These are phyloP conservation scores for Hippopotamus amphibius DNA, from an alignment of 2,113 vertebrate genomes.

Conservation along the genomic window DNA sequence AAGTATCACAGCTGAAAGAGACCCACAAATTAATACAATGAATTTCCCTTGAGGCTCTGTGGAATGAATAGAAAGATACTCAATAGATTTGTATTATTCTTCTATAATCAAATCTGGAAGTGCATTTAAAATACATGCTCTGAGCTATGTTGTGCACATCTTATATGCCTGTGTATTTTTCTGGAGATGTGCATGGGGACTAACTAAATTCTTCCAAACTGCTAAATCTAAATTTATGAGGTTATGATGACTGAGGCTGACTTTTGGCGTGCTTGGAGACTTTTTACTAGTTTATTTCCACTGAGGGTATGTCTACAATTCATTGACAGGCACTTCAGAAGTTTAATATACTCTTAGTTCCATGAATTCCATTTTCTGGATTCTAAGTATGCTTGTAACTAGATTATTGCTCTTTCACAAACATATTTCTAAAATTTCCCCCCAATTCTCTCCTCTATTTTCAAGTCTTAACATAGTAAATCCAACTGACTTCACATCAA, in stretches of 20 bases:
- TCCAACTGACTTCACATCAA: constrained; percentile 43
- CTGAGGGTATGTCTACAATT: background rate
- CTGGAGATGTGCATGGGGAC: background rate
- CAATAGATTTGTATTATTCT: background rate
- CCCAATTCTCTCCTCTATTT: background rate
- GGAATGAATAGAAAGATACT: background rate
- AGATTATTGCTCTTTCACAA: background rate
- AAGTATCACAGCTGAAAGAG: constrained; percentile 38
- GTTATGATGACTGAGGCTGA: background rate
- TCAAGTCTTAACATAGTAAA: background rate
- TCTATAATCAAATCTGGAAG: background rate
- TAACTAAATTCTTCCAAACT: background rate
- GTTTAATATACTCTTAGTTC: background rate
- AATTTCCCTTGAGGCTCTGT: constrained; percentile 11
- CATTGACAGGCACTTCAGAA: background rate
- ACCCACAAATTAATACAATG: background rate
- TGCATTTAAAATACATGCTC: background rate
- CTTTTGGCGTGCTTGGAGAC: background rate
- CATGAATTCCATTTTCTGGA: background rate
- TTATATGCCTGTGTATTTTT: background rate
- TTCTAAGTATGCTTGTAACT: background rate
- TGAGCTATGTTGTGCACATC: background rate
- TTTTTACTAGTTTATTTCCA: background rate
- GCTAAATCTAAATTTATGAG: background rate
- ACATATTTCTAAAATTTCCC: background rate